Evolutionary conservation across 2,113 vertebrate species (phyloP), one percentile per base, ranked within the genome.

Genomic region (Pseudopodoces humilis): DNA sequence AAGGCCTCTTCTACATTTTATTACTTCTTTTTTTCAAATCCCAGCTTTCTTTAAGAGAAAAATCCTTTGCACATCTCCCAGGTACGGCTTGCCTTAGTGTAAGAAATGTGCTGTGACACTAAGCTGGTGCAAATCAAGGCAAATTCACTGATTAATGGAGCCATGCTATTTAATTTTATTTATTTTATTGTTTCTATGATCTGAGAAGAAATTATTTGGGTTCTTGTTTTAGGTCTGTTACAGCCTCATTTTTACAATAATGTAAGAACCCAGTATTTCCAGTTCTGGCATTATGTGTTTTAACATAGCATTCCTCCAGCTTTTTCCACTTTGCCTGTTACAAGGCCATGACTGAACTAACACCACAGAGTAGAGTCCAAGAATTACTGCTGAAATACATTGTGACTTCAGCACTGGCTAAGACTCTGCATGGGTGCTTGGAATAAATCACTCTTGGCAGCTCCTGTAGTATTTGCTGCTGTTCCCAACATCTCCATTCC

Each of bases 231-330:
- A 56, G 31, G 39, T 53, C 64, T 83, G 62, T 35, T 28, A 47
- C 5, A 81, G 9, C 16, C 43, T 81, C 35, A 13, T 43, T 78
- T 70, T 47, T 23, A 87, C 20, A 62, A 18, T 16, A 35, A 13
- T 0, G 0, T 2, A 77, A 74, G 37, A 63, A n/a, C 3, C 7
- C 39, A 15, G 0, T 21, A 20, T 37, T 84, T 62, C 31, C 70
- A 44, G 12, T 7, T 46, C 60, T 63, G 35, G 39, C 27, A 27
- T 13, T 53, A 18, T 30, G 22, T 28, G 14, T 43, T 68, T 67
- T 44, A 30, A 43, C 1, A 6, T 33, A 59, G 37, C 16, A 7
- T 81, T 91, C 59, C 52, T 67, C 64, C 69, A 67, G 55, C 33
- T 31, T 83, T 77, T 90, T 49, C 79, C 71, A 35, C 44, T 91